Evolutionary conservation across 1,140 invertebrate species (phyloP).

Genomic region (Drosophila trapezifrons): DNA sequence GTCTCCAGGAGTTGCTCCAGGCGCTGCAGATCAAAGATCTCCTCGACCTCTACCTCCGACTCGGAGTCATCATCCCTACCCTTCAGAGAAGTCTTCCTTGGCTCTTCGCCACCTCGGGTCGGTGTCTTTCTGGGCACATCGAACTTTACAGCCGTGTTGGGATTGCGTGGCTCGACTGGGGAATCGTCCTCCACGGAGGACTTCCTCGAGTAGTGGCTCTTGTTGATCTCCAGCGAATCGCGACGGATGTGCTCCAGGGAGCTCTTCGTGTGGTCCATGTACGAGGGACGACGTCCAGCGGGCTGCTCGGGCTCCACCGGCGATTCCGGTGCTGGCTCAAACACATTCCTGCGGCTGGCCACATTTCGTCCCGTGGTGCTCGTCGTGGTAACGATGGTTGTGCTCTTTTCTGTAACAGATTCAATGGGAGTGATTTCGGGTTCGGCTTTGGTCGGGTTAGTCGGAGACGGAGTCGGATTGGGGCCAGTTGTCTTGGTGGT

Average conservation of each 20-base stretch:
- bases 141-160: constrained; percentile 86
- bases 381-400: constrained; percentile 9
- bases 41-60: constrained; percentile 86
- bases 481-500: constrained; percentile 36
- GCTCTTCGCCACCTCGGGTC: constrained; percentile 55
- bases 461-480: constrained; percentile 31
- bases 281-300: constrained; percentile 70
- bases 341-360: constrained; percentile 72
- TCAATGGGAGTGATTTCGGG: constrained; percentile 64
- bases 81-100: constrained; percentile 14
- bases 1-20: constrained; percentile 90
- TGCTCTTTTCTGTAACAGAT: constrained; percentile 66
- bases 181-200: constrained; percentile 67
- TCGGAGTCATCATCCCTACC: constrained; percentile 33
- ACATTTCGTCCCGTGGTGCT: constrained; percentile 50
- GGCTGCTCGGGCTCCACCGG: constrained; percentile 7
- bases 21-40: constrained; percentile 88
- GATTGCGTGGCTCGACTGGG: constrained; percentile 60
- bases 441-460: constrained; percentile 46
- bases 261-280: constrained; percentile 83
- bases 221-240: constrained; percentile 79
- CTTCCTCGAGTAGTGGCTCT: constrained; percentile 74
- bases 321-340: constrained; percentile 42
- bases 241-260: constrained; percentile 81
- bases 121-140: constrained; percentile 84